These are phyloP conservation scores for Oligia latruncula DNA, from an alignment of 2,888 invertebrate species.

Conservation along the genomic window DNA sequence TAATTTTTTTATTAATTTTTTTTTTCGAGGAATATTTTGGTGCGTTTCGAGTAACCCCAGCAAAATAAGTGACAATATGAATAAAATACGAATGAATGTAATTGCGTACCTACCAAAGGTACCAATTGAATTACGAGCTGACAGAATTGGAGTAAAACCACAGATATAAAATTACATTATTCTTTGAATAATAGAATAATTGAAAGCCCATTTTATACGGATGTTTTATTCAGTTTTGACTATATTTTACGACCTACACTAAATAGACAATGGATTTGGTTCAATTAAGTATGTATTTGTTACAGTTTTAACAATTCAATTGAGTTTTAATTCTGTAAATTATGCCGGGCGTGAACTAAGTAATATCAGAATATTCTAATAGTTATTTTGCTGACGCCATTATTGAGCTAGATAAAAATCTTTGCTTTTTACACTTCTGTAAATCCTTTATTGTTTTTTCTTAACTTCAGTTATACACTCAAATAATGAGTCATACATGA, in stretches of 20 bases:
- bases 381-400: background rate
- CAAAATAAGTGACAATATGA: conserved; percentile 5
- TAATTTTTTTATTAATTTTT: too few species aligned
- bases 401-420: background rate
- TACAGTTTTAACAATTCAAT: conserved; percentile 55
- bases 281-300: conserved; percentile 52
- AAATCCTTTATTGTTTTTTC: background rate
- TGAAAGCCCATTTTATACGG: conserved; percentile 8
- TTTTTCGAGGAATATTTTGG: too few species aligned
- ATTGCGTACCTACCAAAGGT: background rate
- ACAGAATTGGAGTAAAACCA: conserved; percentile 43
- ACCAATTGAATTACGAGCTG: conserved; percentile 39
- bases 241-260: conserved; percentile 50
- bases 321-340: conserved; percentile 26
- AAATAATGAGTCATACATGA: background rate
- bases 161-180: conserved; percentile 32
- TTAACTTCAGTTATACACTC: background rate
- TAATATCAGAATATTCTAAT: too few species aligned
- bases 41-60: background rate
- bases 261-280: conserved; percentile 42
- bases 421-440: background rate
- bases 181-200: conserved; percentile 39
- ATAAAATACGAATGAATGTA: conserved; percentile 24
- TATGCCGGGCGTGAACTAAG: conserved; percentile 28
- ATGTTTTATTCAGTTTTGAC: conserved; percentile 52